Evolutionary conservation across 2,888 invertebrate genomes (phyloP), one percentile per base, ranked within the genome.

Genomic region (Meteorus colon): DNA sequence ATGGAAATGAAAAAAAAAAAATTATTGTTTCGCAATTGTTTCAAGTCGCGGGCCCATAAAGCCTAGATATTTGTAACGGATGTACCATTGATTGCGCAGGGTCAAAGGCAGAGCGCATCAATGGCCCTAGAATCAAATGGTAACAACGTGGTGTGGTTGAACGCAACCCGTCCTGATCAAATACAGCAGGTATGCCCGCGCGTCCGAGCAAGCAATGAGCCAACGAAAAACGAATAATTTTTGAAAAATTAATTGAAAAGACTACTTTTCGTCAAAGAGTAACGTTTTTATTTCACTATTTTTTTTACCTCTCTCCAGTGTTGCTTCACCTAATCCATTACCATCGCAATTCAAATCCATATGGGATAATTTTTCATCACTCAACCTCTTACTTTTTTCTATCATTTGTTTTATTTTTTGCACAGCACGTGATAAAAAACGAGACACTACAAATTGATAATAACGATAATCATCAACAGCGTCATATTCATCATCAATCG

Each of bases 71-170:
- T 66, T 60, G 77, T 79, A 79, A 81, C 80, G 77, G 76, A 77
- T 84, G 83, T 83, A 19, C 84, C 84, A 80, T 82, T 84, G 83
- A 84, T 84, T 87, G 83, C 84, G 83, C 85, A 87, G 87, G 85
- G 83, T 82, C 82, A 84, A 83, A 86, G 82, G 84, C 86, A 82
- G 55, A 55, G 83, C 84, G 81, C 84, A 86, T 88, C 87, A 83
- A 88, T 88, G 88, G 87, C 87, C 86, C 85, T 88, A 84, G 87
- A 88, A 86, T 87, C 88, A 82, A 88, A 88, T 84, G 87, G 88
- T 88, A 87, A 83, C 86, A 87, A 86, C 86, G 86, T 86, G 84
- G 84, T 87, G 84, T 88, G 88, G 88, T 88, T 88, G 82, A 88
- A 84, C 84, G 81, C 87, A 83, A 86, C 85, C 81, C 85, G 84